Conservation (phyloP, 2,888 invertebrate species). For the Carpatolechia fugitivella region DNA sequence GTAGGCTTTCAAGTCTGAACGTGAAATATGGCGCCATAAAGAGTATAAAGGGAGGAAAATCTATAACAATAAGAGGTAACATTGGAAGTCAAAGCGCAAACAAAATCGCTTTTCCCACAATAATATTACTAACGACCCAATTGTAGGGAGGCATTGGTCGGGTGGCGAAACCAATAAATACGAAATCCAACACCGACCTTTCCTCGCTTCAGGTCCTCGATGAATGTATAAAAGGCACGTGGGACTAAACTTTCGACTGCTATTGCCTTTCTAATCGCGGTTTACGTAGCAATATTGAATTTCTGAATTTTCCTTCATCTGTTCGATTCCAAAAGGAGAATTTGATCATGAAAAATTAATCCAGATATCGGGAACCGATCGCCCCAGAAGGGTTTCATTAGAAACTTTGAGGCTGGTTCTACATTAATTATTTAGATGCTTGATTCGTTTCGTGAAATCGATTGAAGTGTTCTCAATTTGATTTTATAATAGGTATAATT, state of each 20-base stretch:
- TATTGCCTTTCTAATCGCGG: conserved; percentile 53
- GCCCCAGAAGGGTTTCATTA: conserved; percentile 44
- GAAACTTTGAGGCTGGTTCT: conserved; percentile 37
- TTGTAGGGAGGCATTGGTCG: conserved; percentile 71
- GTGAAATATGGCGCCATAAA: conserved; percentile 61
- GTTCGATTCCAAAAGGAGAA: conserved; percentile 32
- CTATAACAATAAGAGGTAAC: conserved; percentile 69
- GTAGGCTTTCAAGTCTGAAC: conserved; percentile 56
- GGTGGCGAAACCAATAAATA: conserved; percentile 75
- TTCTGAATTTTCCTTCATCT: conserved; percentile 40
- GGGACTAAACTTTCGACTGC: conserved; percentile 51
- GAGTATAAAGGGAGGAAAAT: conserved; percentile 62
- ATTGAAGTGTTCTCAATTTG: conserved; percentile 20
- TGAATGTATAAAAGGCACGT: conserved; percentile 62
- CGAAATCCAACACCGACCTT: conserved; percentile 66
- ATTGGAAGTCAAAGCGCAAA: conserved; percentile 74
- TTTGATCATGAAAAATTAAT: conserved; percentile 55
- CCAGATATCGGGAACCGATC: conserved; percentile 38
- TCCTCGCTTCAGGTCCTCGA: conserved; percentile 46
- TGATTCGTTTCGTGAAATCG: conserved; percentile 29
- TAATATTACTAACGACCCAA: conserved; percentile 78
- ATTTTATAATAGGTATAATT: conserved; percentile 2
- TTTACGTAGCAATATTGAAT: conserved; percentile 53
- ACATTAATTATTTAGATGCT: conserved; percentile 44
- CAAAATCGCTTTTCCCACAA: conserved; percentile 74